Conservation (phyloP, 2,113 vertebrate species). For the Spheniscus mendiculus region DNA sequence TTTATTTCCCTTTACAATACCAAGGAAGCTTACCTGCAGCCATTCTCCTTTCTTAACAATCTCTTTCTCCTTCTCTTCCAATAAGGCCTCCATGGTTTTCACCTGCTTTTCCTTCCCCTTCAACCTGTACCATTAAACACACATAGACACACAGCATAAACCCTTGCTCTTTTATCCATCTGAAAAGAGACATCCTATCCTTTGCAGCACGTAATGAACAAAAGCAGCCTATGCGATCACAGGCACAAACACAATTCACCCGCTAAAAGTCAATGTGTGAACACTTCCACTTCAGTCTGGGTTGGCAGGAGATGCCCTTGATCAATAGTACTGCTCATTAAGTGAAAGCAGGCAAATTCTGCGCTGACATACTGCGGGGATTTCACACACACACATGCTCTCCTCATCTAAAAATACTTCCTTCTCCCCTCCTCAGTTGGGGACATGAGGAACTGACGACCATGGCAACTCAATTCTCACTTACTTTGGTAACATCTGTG, state of each 20-base stretch:
- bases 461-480: neutral
- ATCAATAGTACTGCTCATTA: neutral
- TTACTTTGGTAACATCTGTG: neutral
- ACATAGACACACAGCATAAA: neutral
- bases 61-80: constrained; percentile 78
- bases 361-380: neutral
- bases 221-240: neutral
- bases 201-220: neutral
- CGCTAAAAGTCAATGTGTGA: neutral
- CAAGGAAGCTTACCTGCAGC: constrained; percentile 69
- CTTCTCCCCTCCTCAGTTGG: neutral
- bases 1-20: neutral
- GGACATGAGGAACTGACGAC: neutral
- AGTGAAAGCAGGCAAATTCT: neutral
- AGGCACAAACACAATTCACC: neutral
- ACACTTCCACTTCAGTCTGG: neutral
- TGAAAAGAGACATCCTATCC: neutral
- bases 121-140: constrained; percentile 66
- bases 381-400: neutral
- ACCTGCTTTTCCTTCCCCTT: constrained; percentile 79
- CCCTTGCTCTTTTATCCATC: neutral
- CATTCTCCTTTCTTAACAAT: constrained; percentile 64
- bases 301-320: neutral
- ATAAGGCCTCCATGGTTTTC: constrained; percentile 70
- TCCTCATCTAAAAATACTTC: neutral